Conservation (phyloP, 1,140 invertebrate genomes). For the Conus ventricosus region DNA sequence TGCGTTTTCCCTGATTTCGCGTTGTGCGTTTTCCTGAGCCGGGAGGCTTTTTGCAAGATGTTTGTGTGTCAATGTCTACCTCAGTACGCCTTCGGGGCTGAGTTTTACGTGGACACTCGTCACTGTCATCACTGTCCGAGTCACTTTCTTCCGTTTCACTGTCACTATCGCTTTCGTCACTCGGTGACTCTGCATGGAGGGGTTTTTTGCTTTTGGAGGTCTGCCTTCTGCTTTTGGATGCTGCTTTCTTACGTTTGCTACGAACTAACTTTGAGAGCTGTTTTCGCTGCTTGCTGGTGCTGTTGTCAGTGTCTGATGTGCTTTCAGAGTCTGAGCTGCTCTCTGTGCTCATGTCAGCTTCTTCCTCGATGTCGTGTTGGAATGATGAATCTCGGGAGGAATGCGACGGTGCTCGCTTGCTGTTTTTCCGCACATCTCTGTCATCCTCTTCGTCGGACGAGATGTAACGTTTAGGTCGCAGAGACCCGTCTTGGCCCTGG, state of each 20-base stretch:
- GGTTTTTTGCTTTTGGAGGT: constrained; percentile 14
- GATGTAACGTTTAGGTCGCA: constrained; percentile 19
- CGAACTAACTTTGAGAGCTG: constrained; percentile 60
- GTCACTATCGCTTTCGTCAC: constrained; percentile 32
- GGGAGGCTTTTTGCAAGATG: neutral
- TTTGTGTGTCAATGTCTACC: neutral
- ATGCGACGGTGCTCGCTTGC: constrained; percentile 13
- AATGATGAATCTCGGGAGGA: constrained; percentile 11
- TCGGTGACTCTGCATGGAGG: neutral
- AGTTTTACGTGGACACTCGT: neutral
- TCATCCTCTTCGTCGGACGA: constrained; percentile 34
- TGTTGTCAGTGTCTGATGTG: constrained; percentile 13
- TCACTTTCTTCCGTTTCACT: constrained; percentile 40
- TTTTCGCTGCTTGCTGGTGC: neutral
- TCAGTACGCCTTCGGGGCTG: neutral
- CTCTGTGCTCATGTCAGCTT: neutral
- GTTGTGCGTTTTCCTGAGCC: constrained; percentile 52
- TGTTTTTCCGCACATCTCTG: constrained; percentile 13
- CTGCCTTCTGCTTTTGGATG: constrained; percentile 58
- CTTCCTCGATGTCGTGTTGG: constrained; percentile 18
- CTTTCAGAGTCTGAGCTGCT: constrained; percentile 12
- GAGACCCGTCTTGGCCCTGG: constrained; percentile 35
- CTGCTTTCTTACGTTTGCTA: constrained; percentile 63
- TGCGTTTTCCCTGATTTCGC: constrained; percentile 70
- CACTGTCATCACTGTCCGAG: constrained; percentile 47